Conservation (phyloP, 2,888 invertebrate species). For the Leucania comma region DNA sequence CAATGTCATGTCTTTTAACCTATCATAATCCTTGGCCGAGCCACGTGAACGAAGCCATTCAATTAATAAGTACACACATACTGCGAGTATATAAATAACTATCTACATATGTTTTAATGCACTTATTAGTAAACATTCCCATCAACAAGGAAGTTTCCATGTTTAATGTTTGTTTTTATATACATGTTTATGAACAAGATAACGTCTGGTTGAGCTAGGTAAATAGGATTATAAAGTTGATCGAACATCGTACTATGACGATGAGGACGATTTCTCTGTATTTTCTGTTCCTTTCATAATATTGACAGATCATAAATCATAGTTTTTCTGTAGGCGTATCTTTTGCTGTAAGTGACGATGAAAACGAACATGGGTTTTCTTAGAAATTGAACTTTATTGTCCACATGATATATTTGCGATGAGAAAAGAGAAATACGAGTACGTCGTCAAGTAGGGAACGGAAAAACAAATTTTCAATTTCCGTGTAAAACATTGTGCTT, state of each 20-base stretch:
- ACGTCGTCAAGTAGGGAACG: too few species aligned
- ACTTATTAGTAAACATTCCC: constrained; percentile 49
- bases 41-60: constrained; percentile 58
- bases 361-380: too few species aligned
- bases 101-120: constrained; percentile 29
- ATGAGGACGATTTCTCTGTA: too few species aligned
- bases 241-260: not conserved
- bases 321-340: too few species aligned
- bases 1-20: constrained; percentile 48
- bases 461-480: constrained; percentile 4
- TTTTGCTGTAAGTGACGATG: too few species aligned
- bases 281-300: too few species aligned
- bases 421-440: too few species aligned
- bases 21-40: constrained; percentile 29
- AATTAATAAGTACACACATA: constrained; percentile 45
- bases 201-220: not conserved
- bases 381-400: too few species aligned
- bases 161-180: constrained; percentile 13
- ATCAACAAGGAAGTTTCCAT: constrained; percentile 56
- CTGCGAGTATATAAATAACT: not conserved
- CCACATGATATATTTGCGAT: too few species aligned
- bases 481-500: not conserved
- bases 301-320: too few species aligned
- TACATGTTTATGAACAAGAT: constrained; percentile 2
- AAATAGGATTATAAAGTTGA: not conserved